Evolutionary conservation across 2,113 vertebrate species (phyloP).

Genomic region (Maccullochella peelii): DNA sequence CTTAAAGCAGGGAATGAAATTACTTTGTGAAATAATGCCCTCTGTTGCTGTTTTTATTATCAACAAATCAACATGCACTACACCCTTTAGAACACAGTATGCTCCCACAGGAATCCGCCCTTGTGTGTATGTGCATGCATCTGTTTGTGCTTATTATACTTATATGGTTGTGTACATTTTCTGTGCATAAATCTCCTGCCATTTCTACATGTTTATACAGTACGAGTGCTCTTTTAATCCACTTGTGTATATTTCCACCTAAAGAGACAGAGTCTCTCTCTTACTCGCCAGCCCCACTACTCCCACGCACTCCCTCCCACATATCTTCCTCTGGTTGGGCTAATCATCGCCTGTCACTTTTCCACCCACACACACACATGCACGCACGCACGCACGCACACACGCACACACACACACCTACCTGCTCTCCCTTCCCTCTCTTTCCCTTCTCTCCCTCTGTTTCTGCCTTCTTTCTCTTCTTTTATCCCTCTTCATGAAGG

Average conservation of each 20-base stretch:
- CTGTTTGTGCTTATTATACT: neutral
- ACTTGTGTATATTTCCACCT: slow-evolving; percentile 68
- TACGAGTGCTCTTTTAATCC: slow-evolving; percentile 67
- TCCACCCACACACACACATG: slow-evolving; percentile 56
- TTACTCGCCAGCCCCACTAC: slow-evolving; percentile 64
- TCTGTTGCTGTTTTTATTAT: slow-evolving; percentile 48
- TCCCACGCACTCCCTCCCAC: slow-evolving; percentile 78
- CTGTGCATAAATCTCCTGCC: slow-evolving; percentile 37
- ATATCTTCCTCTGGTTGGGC: slow-evolving; percentile 76
- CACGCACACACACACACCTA: slow-evolving; percentile 26
- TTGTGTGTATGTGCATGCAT: slow-evolving; percentile 1
- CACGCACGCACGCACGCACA: slow-evolving; percentile 23
- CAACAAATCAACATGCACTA: slow-evolving; percentile 16
- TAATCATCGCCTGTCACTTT: slow-evolving; percentile 82
- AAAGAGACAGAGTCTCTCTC: slow-evolving; percentile 55
- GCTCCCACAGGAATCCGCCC: slow-evolving; percentile 36
- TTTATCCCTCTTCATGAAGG: slow-evolving; percentile 43
- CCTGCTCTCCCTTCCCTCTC: slow-evolving; percentile 44
- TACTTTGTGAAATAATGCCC: slow-evolving; percentile 43
- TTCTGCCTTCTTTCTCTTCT: slow-evolving; percentile 41
- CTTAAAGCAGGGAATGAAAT: slow-evolving; percentile 52
- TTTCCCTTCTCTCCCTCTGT: slow-evolving; percentile 31
- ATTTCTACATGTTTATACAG: slow-evolving; percentile 49
- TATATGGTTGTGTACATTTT: slow-evolving; percentile 30
- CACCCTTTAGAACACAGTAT: neutral